Evolutionary conservation across 2,888 invertebrate species (phyloP), one percentile per base, ranked within the genome.

Genomic region (Hirtodrosophila cameraria): DNA sequence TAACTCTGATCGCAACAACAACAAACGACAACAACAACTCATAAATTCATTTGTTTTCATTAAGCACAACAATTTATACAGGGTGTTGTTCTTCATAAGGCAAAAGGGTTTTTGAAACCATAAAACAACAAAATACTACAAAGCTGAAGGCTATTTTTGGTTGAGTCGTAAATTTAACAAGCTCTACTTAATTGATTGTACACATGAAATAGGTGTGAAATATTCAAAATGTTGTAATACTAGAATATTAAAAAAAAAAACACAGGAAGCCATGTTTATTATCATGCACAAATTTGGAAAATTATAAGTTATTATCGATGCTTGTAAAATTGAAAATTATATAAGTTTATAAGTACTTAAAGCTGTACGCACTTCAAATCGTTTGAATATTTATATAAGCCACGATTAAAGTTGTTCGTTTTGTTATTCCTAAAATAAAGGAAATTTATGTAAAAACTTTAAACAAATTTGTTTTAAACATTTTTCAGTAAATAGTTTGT

Each of bases 11-110:
- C 9, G 13, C 33, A 38, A 28, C 31, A 52, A 31, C 15, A 33
- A 49, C 23, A 45, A 27, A 20, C 1, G 38, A 55, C 60, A 62
- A 57, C 59, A 62, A 55, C 68, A 62, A 58, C 58, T 65, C 77
- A 54, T 75, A 82, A 72, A 75, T 69, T 69, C 63, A 80, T 82
- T 77, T 75, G 58, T 80, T 80, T 75, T 77, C 75, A 82, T 78
- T 78, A 74, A 77, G 74, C 52, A 60, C 62, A 50, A 16, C 52
- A 27, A 38, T 53, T 23, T 25, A 46, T 46, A 64, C 58, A n/a
- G 64, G 64, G 55, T 48, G 39, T 12, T 18, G 42, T 27, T 25
- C 36, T 27, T 38, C 25, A 18, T 15, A 23, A 9, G 31, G 31
- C 30, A 27, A 57, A 65, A 54, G 57, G 59, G 64, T 52, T 64